phyloP scores from a whole-genome alignment of 2,888 invertebrate genomes.

The Pseudococcus longispinus region DNA sequence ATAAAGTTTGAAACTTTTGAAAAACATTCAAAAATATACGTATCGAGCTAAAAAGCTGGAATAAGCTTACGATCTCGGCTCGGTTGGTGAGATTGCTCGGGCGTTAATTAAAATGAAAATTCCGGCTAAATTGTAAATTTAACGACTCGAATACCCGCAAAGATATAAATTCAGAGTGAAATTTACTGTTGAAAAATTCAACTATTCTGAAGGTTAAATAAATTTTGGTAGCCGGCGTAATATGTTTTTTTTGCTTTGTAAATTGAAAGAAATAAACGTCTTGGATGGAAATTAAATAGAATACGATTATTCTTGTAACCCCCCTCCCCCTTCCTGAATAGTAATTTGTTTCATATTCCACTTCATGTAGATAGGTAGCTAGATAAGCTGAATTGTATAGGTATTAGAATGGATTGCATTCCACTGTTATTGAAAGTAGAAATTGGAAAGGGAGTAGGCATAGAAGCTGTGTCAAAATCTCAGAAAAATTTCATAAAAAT shows the following conservation, averaged over 20 bases:
- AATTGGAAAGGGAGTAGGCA: too few species aligned
- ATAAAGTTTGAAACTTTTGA: not conserved
- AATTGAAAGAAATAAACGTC: not conserved
- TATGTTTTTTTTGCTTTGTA: not conserved
- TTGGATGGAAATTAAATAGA: not conserved
- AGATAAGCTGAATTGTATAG: too few species aligned
- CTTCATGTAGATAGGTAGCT: too few species aligned
- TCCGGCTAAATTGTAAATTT: not conserved
- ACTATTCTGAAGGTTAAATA: not conserved
- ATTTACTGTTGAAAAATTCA: not conserved
- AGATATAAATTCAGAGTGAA: not conserved
- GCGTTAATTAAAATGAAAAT: conserved; percentile 2
- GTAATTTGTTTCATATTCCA: not conserved
- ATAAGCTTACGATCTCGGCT: not conserved
- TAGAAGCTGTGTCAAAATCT: too few species aligned
- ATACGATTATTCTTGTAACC: not conserved
- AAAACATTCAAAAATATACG: not conserved
- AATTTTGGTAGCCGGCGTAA: not conserved
- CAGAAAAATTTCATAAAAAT: too few species aligned
- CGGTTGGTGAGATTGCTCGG: not conserved
- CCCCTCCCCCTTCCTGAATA: not conserved
- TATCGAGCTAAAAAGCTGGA: not conserved
- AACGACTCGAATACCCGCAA: not conserved
- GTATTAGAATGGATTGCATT: too few species aligned
- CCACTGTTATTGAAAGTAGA: too few species aligned